phyloP scores from a whole-genome alignment of 1,140 invertebrate species.

The Temnothorax curvispinosus region DNA sequence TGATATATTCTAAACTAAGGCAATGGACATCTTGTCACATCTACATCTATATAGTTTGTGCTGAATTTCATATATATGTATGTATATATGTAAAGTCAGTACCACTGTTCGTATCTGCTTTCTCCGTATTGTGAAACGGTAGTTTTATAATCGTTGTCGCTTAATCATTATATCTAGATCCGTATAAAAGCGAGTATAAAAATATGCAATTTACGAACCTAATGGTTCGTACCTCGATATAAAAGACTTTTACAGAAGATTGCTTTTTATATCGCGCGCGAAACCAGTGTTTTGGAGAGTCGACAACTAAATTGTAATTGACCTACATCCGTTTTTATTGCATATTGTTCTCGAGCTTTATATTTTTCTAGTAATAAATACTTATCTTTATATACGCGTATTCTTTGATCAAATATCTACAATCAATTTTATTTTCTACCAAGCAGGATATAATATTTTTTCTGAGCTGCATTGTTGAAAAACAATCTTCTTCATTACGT shows the following conservation, averaged over 20 bases:
- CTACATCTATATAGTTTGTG: conserved; percentile 20
- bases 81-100: conserved; percentile 5
- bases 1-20: conserved; percentile 52
- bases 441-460: background rate
- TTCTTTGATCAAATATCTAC: background rate
- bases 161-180: background rate
- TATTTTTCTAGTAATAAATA: background rate
- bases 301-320: conserved; percentile 20
- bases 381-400: background rate
- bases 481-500: background rate
- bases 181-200: background rate
- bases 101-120: background rate
- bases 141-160: background rate
- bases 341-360: background rate
- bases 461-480: background rate
- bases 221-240: background rate
- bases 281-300: background rate
- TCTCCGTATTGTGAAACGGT: background rate
- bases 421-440: background rate
- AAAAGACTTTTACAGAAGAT: background rate
- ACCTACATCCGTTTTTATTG: background rate
- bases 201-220: conserved; percentile 1
- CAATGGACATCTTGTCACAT: conserved; percentile 32
- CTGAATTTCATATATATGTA: background rate
- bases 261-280: conserved; percentile 5